Base-by-base conservation (phyloP, 2,888 invertebrate genomes). In the Chrysodeixis includens region DNA sequence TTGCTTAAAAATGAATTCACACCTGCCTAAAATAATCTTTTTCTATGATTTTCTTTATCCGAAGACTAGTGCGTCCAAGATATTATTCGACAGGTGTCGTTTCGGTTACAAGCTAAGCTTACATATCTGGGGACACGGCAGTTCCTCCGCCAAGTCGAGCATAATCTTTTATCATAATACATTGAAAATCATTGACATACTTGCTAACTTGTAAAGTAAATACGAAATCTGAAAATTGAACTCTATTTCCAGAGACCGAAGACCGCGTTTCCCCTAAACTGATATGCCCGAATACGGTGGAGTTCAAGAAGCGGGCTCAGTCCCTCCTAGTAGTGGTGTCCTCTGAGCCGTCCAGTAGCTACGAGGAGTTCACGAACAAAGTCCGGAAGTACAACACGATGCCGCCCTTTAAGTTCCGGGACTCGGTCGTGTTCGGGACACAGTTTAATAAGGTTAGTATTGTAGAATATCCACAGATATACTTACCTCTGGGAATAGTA, bases 241-340 rank as follows among this genome's bases (percentile, higher is more conserved):
- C 10, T 9, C 32, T 2, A 20, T 52, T 69, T 66, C 0, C 81
- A 94, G 94, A 93, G 82, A 91, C 93, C 12, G 93, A 92, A 78
- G 94, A 94, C 30, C 90, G 90, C 6, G 90, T 86, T 1, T 94
- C 95, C 0, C 66, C 78, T 56, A 96, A 96, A 81, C 91, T 96
- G 83, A 94, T 93, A 69, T 93, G 95, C 93, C 86, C 92, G 0
- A 96, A 96, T 81, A 96, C 96, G 30, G 90, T 93, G 61, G 96
- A 96, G 85, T 96, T 97, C 83, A 90, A 96, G 78, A 97, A 97
- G 86, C 95, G 97, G 55, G 98, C 98, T 1, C 96, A 97, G 83
- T 98, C 98, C 2, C 94, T 99, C 30, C 95, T 99, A 69, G 98
- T 99, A 20, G 97, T 99, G 52, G 98, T 98, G 0, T 97, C 98